Evolutionary conservation across 2,888 invertebrate species (phyloP).

Genomic region (Octodonta nipae): DNA sequence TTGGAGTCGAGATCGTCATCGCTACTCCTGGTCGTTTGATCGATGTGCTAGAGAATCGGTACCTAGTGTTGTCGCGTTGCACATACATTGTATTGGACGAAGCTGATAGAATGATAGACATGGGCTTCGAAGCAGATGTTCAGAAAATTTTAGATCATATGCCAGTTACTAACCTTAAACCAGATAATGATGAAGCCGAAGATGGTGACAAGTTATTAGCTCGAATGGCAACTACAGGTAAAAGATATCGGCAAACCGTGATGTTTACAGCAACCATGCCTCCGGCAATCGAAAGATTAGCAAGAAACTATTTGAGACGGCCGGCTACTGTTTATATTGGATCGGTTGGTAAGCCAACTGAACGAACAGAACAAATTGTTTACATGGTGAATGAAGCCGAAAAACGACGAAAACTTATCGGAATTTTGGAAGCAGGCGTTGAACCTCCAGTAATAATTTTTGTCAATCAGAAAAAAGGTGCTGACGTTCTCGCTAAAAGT

Average conservation of each 20-base stretch:
- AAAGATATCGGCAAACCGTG: conserved; percentile 97
- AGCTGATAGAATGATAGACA: conserved; percentile 99
- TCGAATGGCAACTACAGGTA: conserved; percentile 87
- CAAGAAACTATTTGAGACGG: conserved; percentile 82
- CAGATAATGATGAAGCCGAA: conserved; percentile 96
- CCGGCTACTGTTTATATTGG: conserved; percentile 96
- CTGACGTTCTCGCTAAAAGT: conserved; percentile 92
- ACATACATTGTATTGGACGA: conserved; percentile 94
- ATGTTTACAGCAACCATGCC: conserved; percentile 99
- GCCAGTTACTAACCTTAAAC: conserved; percentile 96
- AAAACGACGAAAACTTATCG: conserved; percentile 90
- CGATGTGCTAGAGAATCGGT: conserved; percentile 90
- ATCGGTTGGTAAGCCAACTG: conserved; percentile 87
- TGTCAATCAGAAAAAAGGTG: conserved; percentile 96
- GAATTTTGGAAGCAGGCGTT: conserved; percentile 76
- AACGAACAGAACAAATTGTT: conserved; percentile 94
- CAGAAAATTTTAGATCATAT: conserved; percentile 95
- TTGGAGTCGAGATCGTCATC: conserved; percentile 99
- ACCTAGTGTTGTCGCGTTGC: conserved; percentile 90
- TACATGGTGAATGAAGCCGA: conserved; percentile 90
- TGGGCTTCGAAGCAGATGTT: conserved; percentile 93
- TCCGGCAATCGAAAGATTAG: conserved; percentile 89
- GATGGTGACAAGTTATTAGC: conserved; percentile 60
- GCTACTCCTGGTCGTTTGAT: conserved; percentile 98
- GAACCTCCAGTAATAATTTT: conserved; percentile 98